Conservation (phyloP, 37 sponge, comb jelly and placozoan species). For the Chondrosia reniformis region DNA sequence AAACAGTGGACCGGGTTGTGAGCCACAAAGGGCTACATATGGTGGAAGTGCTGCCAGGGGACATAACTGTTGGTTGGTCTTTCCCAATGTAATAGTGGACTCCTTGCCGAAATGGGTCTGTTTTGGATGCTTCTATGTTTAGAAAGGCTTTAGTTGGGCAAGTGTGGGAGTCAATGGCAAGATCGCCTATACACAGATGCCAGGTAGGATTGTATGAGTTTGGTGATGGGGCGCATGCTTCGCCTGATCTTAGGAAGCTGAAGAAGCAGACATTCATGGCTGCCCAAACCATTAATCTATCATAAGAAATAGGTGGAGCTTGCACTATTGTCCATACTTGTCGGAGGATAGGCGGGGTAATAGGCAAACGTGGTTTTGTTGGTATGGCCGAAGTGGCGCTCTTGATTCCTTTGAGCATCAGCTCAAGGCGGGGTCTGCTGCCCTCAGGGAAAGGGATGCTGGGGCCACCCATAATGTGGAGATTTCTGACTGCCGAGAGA, state of each 20-base stretch:
- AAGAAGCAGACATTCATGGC: conserved; percentile 41
- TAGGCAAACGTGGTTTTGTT: conserved; percentile 24
- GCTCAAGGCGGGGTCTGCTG: conserved; percentile 30
- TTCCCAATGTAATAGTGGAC: conserved; percentile 9
- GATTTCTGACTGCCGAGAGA: neutral
- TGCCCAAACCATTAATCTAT: conserved; percentile 36
- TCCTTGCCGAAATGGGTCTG: conserved; percentile 40
- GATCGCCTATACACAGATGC: conserved; percentile 6
- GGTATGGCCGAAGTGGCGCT: neutral
- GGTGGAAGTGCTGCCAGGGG: conserved; percentile 31
- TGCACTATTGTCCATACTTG: neutral
- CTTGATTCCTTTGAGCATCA: conserved; percentile 40
- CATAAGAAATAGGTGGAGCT: neutral
- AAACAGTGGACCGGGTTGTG: conserved; percentile 22
- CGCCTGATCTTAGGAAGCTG: conserved; percentile 36
- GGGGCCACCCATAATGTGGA: neutral
- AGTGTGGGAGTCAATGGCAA: conserved; percentile 12
- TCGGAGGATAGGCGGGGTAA: conserved; percentile 33
- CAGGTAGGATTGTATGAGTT: conserved; percentile 1
- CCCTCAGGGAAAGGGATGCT: neutral
- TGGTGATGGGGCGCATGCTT: conserved; percentile 2
- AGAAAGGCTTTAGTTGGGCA: neutral
- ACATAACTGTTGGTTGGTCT: conserved; percentile 23
- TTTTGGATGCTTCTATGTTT: conserved; percentile 27
- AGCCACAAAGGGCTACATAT: conserved; percentile 16